These are phyloP conservation scores for Rhimphoctona megacephalus DNA, from an alignment of 2,888 invertebrate genomes.

Conservation along the genomic window DNA sequence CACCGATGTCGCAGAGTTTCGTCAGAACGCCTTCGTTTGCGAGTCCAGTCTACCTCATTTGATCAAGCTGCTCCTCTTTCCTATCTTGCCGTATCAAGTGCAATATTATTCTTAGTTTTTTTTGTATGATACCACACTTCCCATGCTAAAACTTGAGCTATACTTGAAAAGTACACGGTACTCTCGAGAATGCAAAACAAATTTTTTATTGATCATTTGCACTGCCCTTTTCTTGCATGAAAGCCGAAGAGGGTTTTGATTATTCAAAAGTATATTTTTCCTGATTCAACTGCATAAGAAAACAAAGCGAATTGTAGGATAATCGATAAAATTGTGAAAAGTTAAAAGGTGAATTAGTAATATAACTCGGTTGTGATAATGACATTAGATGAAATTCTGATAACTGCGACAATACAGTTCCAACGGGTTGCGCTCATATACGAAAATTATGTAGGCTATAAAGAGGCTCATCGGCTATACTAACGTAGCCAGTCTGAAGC, in stretches of 20 bases:
- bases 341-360: neutral
- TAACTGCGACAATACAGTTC: neutral
- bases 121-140: neutral
- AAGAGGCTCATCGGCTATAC: constrained; percentile 43
- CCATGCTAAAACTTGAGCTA: neutral
- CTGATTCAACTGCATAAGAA: neutral
- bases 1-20: constrained; percentile 43
- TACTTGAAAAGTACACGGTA: neutral
- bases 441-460: constrained; percentile 10
- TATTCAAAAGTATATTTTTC: neutral
- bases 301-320: neutral
- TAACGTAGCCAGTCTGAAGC: constrained; percentile 9
- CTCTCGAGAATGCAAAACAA: neutral
- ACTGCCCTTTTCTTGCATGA: neutral
- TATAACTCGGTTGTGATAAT: neutral
- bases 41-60: constrained; percentile 30
- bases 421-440: neutral
- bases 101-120: neutral
- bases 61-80: neutral
- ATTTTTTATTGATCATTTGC: neutral
- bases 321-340: neutral
- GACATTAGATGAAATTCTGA: neutral
- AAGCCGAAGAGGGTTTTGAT: neutral
- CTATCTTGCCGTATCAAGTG: neutral
- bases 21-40: constrained; percentile 24